A percentile compares a stretch with the other conserved stretches of the same genome.
Evolutionary conservation across 1,140 invertebrate species (phyloP).

Genomic region (Panagrolaimus sp.): DNA sequence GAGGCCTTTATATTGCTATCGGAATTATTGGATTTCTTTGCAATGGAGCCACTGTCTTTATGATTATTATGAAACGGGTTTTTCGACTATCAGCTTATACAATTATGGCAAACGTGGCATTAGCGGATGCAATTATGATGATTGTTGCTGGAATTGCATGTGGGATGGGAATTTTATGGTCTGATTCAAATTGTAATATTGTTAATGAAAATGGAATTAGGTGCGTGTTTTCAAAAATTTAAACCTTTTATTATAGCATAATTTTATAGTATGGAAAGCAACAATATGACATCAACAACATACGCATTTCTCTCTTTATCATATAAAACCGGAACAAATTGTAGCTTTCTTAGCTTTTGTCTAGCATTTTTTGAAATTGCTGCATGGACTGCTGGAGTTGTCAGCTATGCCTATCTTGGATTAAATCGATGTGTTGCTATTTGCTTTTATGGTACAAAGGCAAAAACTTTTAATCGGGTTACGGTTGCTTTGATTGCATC

Average conservation of each 20-base stretch:
- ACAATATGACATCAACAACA: not conserved
- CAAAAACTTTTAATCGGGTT: constrained; percentile 48
- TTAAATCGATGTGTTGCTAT: constrained; percentile 52
- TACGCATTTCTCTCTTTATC: not conserved
- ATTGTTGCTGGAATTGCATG: constrained; percentile 42
- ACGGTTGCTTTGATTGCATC: constrained; percentile 45
- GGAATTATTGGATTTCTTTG: constrained; percentile 44
- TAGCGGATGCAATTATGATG: constrained; percentile 50
- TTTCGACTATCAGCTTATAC: constrained; percentile 54
- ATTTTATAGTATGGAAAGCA: not conserved
- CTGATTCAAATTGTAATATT: not conserved
- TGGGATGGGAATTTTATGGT: constrained; percentile 20
- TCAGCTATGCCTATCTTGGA: constrained; percentile 43
- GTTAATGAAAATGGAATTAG: not conserved
- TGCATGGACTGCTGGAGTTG: constrained; percentile 49
- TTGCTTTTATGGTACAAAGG: constrained; percentile 51
- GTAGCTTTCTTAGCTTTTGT: constrained; percentile 18
- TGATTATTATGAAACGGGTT: constrained; percentile 46
- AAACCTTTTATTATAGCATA: constrained; percentile 17
- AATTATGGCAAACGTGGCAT: constrained; percentile 51
- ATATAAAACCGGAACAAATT: not conserved
- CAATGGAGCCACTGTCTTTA: constrained; percentile 45
- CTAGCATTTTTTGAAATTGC: constrained; percentile 49
- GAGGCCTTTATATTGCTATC: constrained; percentile 30
- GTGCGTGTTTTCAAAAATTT: no score